Base-by-base conservation (phyloP, 2,888 invertebrate species). In the Torymus auratus region DNA sequence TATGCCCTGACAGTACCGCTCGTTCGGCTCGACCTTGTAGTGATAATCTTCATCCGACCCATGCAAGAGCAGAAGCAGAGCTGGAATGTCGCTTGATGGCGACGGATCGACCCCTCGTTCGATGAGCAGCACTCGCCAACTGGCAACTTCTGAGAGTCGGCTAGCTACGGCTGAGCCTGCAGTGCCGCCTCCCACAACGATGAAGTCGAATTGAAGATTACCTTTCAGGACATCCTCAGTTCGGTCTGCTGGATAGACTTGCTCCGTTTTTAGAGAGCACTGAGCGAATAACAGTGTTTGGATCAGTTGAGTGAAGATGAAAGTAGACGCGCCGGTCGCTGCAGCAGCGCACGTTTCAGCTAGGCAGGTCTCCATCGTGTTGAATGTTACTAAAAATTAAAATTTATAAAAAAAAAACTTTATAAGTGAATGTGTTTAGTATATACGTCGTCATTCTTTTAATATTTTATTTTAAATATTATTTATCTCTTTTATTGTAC, bases 251-350 rank as follows among this genome's bases (percentile, higher is more conserved):
- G 94, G 94, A 92, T 94, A 94, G 52, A 92, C 86, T 12, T 91
- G 91, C 78, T 92, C 91, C 0, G 92, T 92, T 5, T 91, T 91
- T n/a, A 94, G 84, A 0, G 92, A 91, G 85, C 95, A 94, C 85
- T 93, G 94, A 0, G 94, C 93, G 2, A 92, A 90, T 62, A 95
- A 88, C 74, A 95, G 88, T 0, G 93, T 92, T 83, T 94, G 93
- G 77, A 95, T 86, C 0, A 94, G 89, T 12, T 94, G 92, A 1
- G 92, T 88, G 87, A 95, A 94, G 67, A 94, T 83, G 0, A 92
- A 91, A 0, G 91, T 89, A 0, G 90, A 88, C 4, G 82, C 65
- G 2, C 92, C 91, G 83, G 74, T 65, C 0, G 86, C 75, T 23
- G 86, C 84, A 20, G 84, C 79, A 1, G 81, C 75, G 69, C 87